Evolutionary conservation across 2,888 invertebrate genomes (phyloP), one percentile per base, ranked within the genome.

Genomic region (Nipponacmea schrenckii): DNA sequence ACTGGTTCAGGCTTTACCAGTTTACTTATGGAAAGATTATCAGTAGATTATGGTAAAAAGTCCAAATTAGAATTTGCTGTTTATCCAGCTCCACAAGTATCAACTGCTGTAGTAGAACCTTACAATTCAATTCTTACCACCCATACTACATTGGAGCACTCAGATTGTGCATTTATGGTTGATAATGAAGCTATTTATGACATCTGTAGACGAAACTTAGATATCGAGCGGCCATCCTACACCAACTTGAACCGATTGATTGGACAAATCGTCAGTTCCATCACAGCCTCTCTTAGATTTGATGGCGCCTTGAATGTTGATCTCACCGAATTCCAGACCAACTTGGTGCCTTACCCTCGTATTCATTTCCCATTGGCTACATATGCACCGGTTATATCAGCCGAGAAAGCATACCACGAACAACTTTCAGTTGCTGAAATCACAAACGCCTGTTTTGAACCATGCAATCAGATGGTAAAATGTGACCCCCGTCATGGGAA

Each of bases 161-260:
- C 56, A 24, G 56, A 56, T 4, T 56, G 56, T 56, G 56, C 56
- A 5, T 56, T 56, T 24, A 56, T 56, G 56, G 56, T 56, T 56
- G 56, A 56, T 56, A 56, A 56, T 56, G 56, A 56, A 56, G 56
- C 56, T 15, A 56, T 56, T 24, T 56, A 56, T 56, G 56, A 56
- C 24, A 56, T 56, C 24, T 56, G 56, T 15, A 20, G 56, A 56
- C 56, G 56, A 20, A 56, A 56, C 14, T 24, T 56, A 24, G 56
- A 56, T 24, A 56, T 56, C 14, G 56, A 56, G 24, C 56, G 56
- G 12, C 56, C 56, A 56, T 56, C 56, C 12, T 56, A 56, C 24
- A 56, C 56, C 20, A 56, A 56, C 56, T 24, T 56, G 24, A 56
- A 56, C 56, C 20, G 56, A 56, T 14, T 56, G 56, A 56, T 56